Conservation (phyloP, 2,797 vertebrate species). For the Pangasius djambal region DNA sequence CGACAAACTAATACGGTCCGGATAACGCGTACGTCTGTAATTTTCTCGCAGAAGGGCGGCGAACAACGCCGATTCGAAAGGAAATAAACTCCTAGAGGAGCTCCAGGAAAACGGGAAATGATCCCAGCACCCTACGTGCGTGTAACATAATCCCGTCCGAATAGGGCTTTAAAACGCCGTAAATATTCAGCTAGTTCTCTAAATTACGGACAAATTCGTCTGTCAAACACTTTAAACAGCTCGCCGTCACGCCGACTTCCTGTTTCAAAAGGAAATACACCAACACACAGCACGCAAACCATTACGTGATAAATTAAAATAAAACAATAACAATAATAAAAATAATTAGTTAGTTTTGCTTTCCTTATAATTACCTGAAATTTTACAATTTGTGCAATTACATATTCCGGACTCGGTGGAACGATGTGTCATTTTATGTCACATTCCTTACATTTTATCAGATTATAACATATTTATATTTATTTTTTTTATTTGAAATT, state of each 20-base stretch:
- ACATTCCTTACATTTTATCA: too few species aligned
- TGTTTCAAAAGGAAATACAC: neutral
- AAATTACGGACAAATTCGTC: neutral
- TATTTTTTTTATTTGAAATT: neutral
- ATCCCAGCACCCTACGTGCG: too few species aligned
- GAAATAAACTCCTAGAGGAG: neutral
- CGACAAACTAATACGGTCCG: neutral
- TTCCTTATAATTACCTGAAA: neutral
- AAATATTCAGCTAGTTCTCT: neutral
- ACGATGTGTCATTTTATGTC: too few species aligned
- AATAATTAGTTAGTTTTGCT: neutral
- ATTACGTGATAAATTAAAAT: neutral
- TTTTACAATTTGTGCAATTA: too few species aligned
- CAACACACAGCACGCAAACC: neutral
- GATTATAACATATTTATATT: too few species aligned
- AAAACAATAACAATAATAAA: too few species aligned
- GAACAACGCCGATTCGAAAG: neutral
- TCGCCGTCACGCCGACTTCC: neutral
- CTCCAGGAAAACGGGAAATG: too few species aligned
- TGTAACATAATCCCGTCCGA: neutral
- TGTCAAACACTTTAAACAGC: neutral
- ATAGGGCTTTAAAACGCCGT: neutral
- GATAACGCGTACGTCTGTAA: neutral
- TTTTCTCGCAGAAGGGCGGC: neutral
- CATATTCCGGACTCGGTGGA: too few species aligned